These are phyloP conservation scores for Caenorhabditis sp. DNA, from an alignment of 2,888 invertebrate species.

Conservation along the genomic window DNA sequence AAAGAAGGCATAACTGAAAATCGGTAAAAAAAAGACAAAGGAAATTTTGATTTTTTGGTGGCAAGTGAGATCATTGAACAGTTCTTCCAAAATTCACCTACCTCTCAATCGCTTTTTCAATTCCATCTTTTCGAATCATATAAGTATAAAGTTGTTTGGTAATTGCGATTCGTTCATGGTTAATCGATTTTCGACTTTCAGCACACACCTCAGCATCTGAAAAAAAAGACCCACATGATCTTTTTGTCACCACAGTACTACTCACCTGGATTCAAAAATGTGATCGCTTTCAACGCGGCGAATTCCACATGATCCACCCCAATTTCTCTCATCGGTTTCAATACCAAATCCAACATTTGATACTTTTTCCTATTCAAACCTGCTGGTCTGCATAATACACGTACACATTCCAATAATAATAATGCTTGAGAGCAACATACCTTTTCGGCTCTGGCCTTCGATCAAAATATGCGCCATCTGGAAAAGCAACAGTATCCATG, in stretches of 20 bases:
- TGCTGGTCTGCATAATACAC: too few relatives aligned
- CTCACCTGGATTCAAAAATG: slow-evolving; percentile 66
- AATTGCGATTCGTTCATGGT: slow-evolving; percentile 56
- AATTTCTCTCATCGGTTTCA: slow-evolving; percentile 66
- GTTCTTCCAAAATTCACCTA: slow-evolving; percentile 4
- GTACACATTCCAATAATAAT: too few relatives aligned
- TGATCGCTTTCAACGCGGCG: slow-evolving; percentile 69
- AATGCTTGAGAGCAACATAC: too few relatives aligned
- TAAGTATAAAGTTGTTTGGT: slow-evolving; percentile 67
- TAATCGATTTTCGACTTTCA: slow-evolving; percentile 47
- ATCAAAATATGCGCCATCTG: slow-evolving; percentile 68
- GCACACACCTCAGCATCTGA: slow-evolving; percentile 63
- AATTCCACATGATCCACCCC: slow-evolving; percentile 67
- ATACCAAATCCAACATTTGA: slow-evolving; percentile 67
- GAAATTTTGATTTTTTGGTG: too few relatives aligned
- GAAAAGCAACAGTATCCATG: slow-evolving; percentile 67
- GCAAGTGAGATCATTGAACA: too few relatives aligned
- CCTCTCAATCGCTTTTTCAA: slow-evolving; percentile 65
- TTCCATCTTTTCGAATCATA: slow-evolving; percentile 60
- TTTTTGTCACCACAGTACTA: too few relatives aligned
- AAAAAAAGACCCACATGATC: too few relatives aligned
- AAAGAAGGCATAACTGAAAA: too few relatives aligned
- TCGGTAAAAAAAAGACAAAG: too few relatives aligned
- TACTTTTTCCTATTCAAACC: slow-evolving; percentile 58
- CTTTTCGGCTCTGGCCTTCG: slow-evolving; percentile 60